Base-by-base conservation (phyloP, 2,797 vertebrate species). In the Falco cherrug region DNA sequence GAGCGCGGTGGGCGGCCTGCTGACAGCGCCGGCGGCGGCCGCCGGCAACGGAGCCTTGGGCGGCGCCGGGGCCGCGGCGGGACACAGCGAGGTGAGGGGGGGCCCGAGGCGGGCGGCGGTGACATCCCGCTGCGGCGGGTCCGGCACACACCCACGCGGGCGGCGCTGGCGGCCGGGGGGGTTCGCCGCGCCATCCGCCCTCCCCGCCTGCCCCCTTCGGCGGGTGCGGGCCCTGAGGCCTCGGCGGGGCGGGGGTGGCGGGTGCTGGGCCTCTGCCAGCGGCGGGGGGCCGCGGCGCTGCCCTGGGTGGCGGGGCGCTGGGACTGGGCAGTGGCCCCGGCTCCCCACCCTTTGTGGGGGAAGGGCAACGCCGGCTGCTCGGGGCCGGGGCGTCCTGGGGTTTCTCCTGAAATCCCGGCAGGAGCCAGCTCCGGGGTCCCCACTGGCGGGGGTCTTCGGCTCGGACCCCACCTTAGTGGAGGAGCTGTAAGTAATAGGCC, bases 1-100 rank as follows among this genome's bases (percentile, higher is more conserved):
- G 95, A 98, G 97, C 93, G 97, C 98, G 61, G 97, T 97, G 80
- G 97, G 98, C 94, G 98, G 98, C 97, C 98, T 99, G 92, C 92
- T 99, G 84, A 97, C 98, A 94, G 97, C 98, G 48, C 97, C n/a
- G n/a, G 35, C 35, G 35, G 35, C 92, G 95, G 95, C 75, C 63
- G 74, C 83, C 89, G 78, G 73, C 73, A 71, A 47, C 94, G 67
- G 89, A 93, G 76, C 92, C 87, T 68, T 82, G 71, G 82, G 90
- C 85, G 80, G 84, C 80, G 75, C 59, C 57, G 85, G 53, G 85
- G 96, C 92, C 85, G 84, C 92, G 95, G 96, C 90, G 96, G 97
- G 96, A 93, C 97, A 96, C 91, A 69, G 89, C 43, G 94, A 91
- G 94, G 91, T 89, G 89, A 89, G 92, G 24, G 37, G 41, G 57